Percentiles rank a stretch among this genome's conserved stretches.
Evolutionary conservation across 2,113 vertebrate genomes (phyloP).

Genomic region (Sinocyclocheilus maitianheensis): DNA sequence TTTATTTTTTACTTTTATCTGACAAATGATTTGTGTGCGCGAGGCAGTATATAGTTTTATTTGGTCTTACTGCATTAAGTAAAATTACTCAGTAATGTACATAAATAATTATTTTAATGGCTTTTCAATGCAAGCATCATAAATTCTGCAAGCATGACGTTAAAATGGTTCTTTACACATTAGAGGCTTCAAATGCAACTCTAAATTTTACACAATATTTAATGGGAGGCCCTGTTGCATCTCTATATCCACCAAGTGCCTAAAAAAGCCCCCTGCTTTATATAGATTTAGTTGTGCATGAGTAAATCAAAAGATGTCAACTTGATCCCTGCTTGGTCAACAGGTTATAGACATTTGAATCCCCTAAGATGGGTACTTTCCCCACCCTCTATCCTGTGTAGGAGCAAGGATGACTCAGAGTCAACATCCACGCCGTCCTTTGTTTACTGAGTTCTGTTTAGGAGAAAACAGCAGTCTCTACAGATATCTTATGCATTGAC

Average conservation of each 20-base stretch:
- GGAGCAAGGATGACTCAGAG: constrained; percentile 31
- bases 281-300: neutral
- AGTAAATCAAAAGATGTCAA: constrained; percentile 7
- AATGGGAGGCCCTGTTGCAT: neutral
- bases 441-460: constrained; percentile 22
- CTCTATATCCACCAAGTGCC: neutral
- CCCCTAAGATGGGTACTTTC: constrained; percentile 5
- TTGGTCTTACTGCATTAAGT: neutral
- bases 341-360: constrained; percentile 19
- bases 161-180: neutral
- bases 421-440: neutral
- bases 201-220: neutral
- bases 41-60: neutral
- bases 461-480: neutral
- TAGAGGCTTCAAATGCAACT: neutral
- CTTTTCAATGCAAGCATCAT: neutral
- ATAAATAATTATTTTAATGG: neutral
- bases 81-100: neutral
- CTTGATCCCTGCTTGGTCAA: neutral
- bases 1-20: neutral
- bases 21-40: neutral
- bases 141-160: neutral
- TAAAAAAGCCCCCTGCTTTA: neutral
- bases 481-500: neutral
- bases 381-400: constrained; percentile 30